Evolutionary conservation across 1,140 invertebrate species (phyloP).

Genomic region (Pogonomyrmex californicus): DNA sequence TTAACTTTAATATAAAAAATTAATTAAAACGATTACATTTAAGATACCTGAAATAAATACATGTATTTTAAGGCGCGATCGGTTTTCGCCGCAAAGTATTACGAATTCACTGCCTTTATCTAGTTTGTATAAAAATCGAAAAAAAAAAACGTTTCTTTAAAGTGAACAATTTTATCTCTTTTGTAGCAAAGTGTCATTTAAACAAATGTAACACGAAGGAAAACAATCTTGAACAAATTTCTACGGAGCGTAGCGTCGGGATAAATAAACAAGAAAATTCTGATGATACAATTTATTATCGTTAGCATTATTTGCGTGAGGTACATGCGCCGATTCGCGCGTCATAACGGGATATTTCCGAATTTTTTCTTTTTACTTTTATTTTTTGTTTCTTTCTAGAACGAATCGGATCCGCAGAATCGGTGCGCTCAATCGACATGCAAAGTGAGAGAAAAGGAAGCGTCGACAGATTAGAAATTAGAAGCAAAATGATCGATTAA

Average conservation of each 20-base stretch:
- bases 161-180: not conserved
- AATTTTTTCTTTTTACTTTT: not conserved
- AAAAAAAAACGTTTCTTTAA: not conserved
- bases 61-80: no score
- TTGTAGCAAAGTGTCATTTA: not conserved
- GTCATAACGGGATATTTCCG: not conserved
- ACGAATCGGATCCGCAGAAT: not conserved
- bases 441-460: not conserved
- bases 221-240: not conserved
- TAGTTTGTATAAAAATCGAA: no score
- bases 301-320: constrained; percentile 6
- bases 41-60: no score
- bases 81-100: not conserved
- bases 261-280: constrained; percentile 2
- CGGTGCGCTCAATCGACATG: not conserved
- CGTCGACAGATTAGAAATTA: constrained; percentile 1
- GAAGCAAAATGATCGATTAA: not conserved
- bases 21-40: no score
- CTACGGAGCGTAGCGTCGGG: not conserved
- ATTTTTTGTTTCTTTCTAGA: not conserved
- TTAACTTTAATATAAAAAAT: not conserved
- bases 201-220: not conserved
- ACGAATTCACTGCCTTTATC: not conserved
- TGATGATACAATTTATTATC: constrained; percentile 51
- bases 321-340: constrained; percentile 18